These are phyloP conservation scores for Drosophila aldrichi DNA, from an alignment of 2,888 invertebrate genomes.

Conservation along the genomic window DNA sequence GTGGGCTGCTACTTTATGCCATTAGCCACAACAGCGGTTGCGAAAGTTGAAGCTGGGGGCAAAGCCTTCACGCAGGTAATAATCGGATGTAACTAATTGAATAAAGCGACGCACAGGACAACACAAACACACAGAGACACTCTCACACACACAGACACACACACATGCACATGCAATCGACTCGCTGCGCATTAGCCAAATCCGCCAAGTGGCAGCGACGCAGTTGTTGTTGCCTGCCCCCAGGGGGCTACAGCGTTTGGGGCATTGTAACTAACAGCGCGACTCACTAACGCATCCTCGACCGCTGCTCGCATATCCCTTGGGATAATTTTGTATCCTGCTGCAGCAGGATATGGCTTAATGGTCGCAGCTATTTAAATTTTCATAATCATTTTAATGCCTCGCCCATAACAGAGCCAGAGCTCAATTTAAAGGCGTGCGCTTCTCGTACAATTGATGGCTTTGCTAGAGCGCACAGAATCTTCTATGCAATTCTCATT, in stretches of 20 bases:
- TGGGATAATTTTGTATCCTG: slow-evolving; percentile 28
- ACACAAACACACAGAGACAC: slow-evolving; percentile 20
- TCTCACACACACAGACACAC: slow-evolving; percentile 20
- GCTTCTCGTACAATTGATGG: background rate
- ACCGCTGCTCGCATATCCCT: slow-evolving; percentile 17
- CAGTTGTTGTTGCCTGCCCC: slow-evolving; percentile 45
- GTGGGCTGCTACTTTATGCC: slow-evolving; percentile 42
- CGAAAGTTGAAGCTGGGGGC: slow-evolving; percentile 1
- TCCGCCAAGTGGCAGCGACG: slow-evolving; percentile 50
- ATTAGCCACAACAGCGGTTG: slow-evolving; percentile 47
- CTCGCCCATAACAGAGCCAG: background rate
- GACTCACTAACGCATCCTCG: slow-evolving; percentile 1
- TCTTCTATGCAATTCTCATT: background rate
- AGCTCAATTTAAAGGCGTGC: background rate
- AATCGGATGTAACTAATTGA: slow-evolving; percentile 80
- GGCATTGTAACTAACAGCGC: slow-evolving; percentile 8
- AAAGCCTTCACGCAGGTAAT: slow-evolving; percentile 68
- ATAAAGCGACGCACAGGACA: slow-evolving; percentile 75
- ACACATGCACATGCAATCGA: slow-evolving; percentile 21
- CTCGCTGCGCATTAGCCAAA: slow-evolving; percentile 57
- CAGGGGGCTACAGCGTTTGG: background rate
- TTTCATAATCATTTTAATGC: slow-evolving; percentile 57
- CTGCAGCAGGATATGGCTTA: slow-evolving; percentile 65
- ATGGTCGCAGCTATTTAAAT: slow-evolving; percentile 75
- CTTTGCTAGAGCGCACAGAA: background rate